Evolutionary conservation across 2,888 invertebrate species (phyloP), one percentile per base, ranked within the genome.

Genomic region (Nemapogon koenigi): DNA sequence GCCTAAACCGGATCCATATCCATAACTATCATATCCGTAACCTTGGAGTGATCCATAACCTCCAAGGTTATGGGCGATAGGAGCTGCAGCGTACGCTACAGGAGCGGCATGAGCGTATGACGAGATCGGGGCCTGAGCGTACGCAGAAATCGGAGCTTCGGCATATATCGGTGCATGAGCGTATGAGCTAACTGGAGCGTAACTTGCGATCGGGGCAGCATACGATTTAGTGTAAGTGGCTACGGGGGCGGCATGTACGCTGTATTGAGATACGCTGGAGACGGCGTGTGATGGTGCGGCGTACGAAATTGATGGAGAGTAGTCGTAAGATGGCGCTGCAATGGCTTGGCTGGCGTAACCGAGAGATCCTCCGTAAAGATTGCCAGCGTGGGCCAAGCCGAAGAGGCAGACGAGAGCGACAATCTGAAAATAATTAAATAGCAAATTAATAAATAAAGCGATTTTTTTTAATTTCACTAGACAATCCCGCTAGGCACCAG

Each of bases 331-430:
- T 16, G 18, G 28, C 33, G 2, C 16, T 26, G 14, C 18, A 32
- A 14, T 25, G 16, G 4, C 11, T 31, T 19, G 11, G 44, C 43
- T 47, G 40, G 25, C 26, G 29, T 41, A 35, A n/a, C 42, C 39
- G 2, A 30, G 30, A 19, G 14, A 25, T 10, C 50, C 49, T 14
- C 59, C 57, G 13, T 52, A 47, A 19, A 62, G 52, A 46, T 57
- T 53, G 37, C 63, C 59, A 28, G 63, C 64, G 14, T 38, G 50
- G 40, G 59, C 53, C 16, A 64, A 35, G 40, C 62, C 62, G 33
- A 66, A 51, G 3, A 64, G 49, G 54, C 61, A 62, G 25, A 50
- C 50, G 17, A 62, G 48, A 11, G 57, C 33, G 35, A 57, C 48
- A 17, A 64, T 44, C 66, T 67, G 47, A 35, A 61, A 57, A 27